Conservation (phyloP, 2,113 vertebrate species). For the Podarcis cretensis region DNA sequence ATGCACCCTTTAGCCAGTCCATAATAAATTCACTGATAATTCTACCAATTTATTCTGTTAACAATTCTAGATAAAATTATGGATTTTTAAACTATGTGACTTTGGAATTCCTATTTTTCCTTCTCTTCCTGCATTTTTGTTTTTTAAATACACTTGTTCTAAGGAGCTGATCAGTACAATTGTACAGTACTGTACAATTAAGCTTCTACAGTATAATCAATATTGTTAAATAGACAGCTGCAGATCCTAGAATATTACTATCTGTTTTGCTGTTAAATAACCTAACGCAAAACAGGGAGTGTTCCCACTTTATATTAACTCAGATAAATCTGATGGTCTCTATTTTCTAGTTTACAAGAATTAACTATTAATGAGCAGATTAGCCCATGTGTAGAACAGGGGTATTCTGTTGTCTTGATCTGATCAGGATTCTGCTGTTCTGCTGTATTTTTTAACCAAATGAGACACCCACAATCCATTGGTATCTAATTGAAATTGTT, state of each 20-base stretch:
- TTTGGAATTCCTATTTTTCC: neutral
- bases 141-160: neutral
- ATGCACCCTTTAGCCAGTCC: neutral
- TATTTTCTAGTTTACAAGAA: neutral
- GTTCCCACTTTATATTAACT: neutral
- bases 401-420: neutral
- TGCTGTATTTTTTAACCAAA: neutral
- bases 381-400: neutral
- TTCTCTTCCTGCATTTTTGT: neutral
- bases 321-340: neutral
- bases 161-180: neutral
- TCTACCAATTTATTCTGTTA: neutral
- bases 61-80: neutral
- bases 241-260: neutral
- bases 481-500: constrained; percentile 56
- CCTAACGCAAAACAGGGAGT: neutral
- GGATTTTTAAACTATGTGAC: neutral
- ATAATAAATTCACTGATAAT: neutral
- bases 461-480: constrained; percentile 53
- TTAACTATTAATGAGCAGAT: neutral
- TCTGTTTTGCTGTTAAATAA: neutral
- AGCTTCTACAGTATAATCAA: neutral
- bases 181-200: neutral
- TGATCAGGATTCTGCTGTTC: neutral
- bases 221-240: neutral